Percentiles rank a stretch among this genome's conserved stretches.
Conservation (phyloP, 2,888 invertebrate genomes). For the Pherbina coryleti region DNA sequence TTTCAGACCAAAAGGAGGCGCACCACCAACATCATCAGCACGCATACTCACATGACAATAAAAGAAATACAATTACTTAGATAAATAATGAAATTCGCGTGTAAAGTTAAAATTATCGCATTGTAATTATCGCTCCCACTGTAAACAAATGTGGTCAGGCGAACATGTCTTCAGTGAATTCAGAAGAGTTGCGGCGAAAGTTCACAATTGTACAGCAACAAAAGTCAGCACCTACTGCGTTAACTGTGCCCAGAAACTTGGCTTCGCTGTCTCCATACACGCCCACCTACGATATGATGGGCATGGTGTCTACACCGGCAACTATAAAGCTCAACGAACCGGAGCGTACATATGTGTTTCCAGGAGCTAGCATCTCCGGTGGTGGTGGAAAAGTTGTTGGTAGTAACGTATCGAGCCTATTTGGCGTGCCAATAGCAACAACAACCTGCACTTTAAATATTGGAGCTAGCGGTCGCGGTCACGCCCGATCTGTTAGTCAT, state of each 20-base stretch:
- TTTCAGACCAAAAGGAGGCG: too few species aligned
- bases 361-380: slow-evolving; percentile 55
- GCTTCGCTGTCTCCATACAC: slow-evolving; percentile 42
- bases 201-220: slow-evolving; percentile 66
- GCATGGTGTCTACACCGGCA: slow-evolving; percentile 41
- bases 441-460: slow-evolving; percentile 43
- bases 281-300: slow-evolving; percentile 47
- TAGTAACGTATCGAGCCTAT: slow-evolving; percentile 54
- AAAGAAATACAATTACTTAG: too few species aligned
- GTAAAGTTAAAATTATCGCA: too few species aligned
- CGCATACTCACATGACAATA: too few species aligned
- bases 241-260: slow-evolving; percentile 47
- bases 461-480: slow-evolving; percentile 70
- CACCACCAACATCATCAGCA: too few species aligned
- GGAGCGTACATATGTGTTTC: slow-evolving; percentile 68
- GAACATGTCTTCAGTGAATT: slow-evolving; percentile 67
- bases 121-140: neutral
- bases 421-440: slow-evolving; percentile 56
- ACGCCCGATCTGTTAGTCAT: slow-evolving; percentile 87
- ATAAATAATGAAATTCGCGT: too few species aligned
- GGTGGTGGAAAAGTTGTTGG: slow-evolving; percentile 51
- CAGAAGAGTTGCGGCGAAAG: slow-evolving; percentile 69
- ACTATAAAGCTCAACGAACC: slow-evolving; percentile 57
- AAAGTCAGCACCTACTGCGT: slow-evolving; percentile 62
- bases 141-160: slow-evolving; percentile 64